Conservation (phyloP, 2,888 invertebrate species). For the Spicauda simplicius region DNA sequence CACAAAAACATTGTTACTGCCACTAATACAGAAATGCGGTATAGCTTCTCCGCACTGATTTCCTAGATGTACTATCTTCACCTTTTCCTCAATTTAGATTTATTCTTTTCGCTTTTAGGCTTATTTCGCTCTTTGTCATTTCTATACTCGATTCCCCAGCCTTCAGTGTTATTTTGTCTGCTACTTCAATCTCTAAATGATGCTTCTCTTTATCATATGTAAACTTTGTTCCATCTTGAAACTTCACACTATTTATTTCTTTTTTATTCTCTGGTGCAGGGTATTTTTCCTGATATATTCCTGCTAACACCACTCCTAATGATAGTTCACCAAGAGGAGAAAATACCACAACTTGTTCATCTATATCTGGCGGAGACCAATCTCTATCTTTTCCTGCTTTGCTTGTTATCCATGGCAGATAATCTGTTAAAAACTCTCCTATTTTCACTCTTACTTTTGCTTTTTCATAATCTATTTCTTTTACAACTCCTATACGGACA, state of each 20-base stretch:
- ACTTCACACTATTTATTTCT: constrained; percentile 17
- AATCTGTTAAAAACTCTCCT: constrained; percentile 22
- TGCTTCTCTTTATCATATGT: constrained; percentile 26
- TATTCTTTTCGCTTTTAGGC: no score
- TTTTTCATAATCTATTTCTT: constrained; percentile 30
- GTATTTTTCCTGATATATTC: constrained; percentile 20
- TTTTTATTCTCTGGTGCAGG: constrained; percentile 18
- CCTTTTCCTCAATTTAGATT: constrained; percentile 5
- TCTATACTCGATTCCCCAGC: constrained; percentile 23
- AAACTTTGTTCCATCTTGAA: constrained; percentile 17
- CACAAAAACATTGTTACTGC: constrained; percentile 27
- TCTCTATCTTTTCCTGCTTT: constrained; percentile 20
- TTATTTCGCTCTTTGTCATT: no score
- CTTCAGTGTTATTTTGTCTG: constrained; percentile 32
- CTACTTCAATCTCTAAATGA: constrained; percentile 33
- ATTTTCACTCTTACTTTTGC: constrained; percentile 23
- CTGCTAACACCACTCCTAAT: constrained; percentile 17
- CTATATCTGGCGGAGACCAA: constrained; percentile 20
- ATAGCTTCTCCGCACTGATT: constrained; percentile 17
- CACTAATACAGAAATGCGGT: constrained; percentile 23
- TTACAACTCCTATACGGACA: constrained; percentile 29
- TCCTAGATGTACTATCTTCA: constrained; percentile 10
- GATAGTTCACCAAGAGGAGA: constrained; percentile 18
- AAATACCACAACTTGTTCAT: constrained; percentile 13
- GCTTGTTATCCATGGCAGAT: constrained; percentile 13